These are phyloP conservation scores for Agrotis exclamationis DNA, from an alignment of 2,888 invertebrate species.

Conservation along the genomic window DNA sequence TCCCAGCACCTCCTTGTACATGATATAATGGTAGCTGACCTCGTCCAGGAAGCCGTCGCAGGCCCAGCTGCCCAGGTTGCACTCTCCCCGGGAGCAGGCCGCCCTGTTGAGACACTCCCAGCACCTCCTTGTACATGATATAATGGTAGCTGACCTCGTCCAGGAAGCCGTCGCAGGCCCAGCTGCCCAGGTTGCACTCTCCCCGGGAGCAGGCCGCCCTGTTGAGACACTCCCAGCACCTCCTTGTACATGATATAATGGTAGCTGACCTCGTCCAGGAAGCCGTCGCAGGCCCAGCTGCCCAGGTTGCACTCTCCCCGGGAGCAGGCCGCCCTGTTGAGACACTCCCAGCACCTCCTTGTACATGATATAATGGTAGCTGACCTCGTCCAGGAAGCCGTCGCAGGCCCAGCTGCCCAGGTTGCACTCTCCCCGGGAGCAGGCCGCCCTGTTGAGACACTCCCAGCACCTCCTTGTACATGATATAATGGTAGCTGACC, in stretches of 20 bases:
- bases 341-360: slow-evolving; percentile 51
- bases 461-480: slow-evolving; percentile 92
- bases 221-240: too few relatives aligned
- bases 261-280: too few relatives aligned
- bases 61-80: slow-evolving; percentile 94
- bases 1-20: slow-evolving; percentile 90
- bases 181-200: too few relatives aligned
- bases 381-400: slow-evolving; percentile 90
- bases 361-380: too few relatives aligned
- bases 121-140: slow-evolving; percentile 77
- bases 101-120: slow-evolving; percentile 92
- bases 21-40: slow-evolving; percentile 63
- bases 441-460: slow-evolving; percentile 91
- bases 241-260: slow-evolving; percentile 61
- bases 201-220: too few relatives aligned
- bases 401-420: slow-evolving; percentile 94
- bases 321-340: too few relatives aligned
- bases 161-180: too few relatives aligned
- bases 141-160: too few relatives aligned
- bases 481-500: slow-evolving; percentile 72
- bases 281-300: too few relatives aligned
- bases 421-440: slow-evolving; percentile 92
- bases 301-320: too few relatives aligned
- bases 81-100: slow-evolving; percentile 92
- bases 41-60: slow-evolving; percentile 92